Evolutionary conservation across 2,113 vertebrate species (phyloP).

Genomic region (Pangasianodon gigas): DNA sequence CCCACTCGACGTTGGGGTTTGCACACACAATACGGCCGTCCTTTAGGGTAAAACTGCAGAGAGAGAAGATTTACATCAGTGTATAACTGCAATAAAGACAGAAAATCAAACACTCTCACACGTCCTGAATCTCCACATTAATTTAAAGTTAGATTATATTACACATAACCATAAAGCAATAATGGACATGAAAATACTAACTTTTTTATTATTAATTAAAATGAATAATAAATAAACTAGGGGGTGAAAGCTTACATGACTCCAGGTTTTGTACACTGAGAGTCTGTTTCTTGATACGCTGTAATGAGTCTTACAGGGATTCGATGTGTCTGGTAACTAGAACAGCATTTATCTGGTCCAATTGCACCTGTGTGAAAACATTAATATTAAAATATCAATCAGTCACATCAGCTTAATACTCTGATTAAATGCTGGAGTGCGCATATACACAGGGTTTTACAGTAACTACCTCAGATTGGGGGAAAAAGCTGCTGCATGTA

Average conservation of each 20-base stretch:
- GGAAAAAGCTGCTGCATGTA: neutral
- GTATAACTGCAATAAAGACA: neutral
- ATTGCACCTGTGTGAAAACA: neutral
- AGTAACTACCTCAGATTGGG: neutral
- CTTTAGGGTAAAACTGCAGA: neutral
- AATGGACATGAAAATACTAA: too few relatives aligned
- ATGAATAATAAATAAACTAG: neutral
- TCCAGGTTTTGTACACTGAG: neutral
- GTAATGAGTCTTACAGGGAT: neutral
- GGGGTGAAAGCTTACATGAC: neutral
- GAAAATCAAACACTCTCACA: too few relatives aligned
- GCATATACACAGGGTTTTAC: neutral
- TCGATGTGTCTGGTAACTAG: accelerated
- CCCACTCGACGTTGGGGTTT: neutral
- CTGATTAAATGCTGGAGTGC: neutral
- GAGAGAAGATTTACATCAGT: too few relatives aligned
- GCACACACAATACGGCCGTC: accelerated
- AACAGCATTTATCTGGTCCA: neutral
- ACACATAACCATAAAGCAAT: too few relatives aligned
- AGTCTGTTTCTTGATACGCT: neutral
- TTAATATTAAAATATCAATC: too few relatives aligned
- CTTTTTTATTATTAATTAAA: too few relatives aligned
- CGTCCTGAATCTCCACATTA: too few relatives aligned
- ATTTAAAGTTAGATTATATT: too few relatives aligned
- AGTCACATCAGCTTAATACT: neutral